Conservation (phyloP, 2,113 vertebrate genomes). For the Megatriorchis doriae region DNA sequence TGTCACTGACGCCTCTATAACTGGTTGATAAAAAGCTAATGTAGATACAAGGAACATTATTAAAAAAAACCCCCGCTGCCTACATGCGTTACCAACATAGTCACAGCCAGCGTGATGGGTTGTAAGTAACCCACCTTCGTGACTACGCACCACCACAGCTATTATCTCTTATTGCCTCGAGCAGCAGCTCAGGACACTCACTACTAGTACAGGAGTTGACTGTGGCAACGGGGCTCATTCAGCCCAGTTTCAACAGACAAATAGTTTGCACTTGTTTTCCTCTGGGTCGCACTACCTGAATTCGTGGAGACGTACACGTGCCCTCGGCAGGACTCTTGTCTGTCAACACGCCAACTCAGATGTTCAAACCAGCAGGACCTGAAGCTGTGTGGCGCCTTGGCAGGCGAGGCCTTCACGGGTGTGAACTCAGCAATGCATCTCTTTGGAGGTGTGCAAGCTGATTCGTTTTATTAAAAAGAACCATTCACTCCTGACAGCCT, state of each 20-base stretch:
- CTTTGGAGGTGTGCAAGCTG: not conserved
- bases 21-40: not conserved
- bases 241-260: not conserved
- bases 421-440: not conserved
- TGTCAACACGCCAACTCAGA: too few species aligned
- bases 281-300: not conserved
- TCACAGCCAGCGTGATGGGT: accelerated
- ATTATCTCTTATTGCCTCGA: not conserved
- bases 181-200: not conserved
- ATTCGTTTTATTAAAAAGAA: not conserved
- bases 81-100: not conserved
- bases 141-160: not conserved
- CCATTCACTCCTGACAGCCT: not conserved
- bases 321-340: not conserved
- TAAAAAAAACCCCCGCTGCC: not conserved
- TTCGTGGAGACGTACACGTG: not conserved
- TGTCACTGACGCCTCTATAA: not conserved
- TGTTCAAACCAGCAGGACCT: accelerated
- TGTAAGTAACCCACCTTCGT: not conserved
- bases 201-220: not conserved
- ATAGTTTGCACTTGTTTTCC: not conserved
- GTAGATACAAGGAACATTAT: not conserved
- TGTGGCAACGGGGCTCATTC: accelerated
- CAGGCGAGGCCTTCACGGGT: not conserved
- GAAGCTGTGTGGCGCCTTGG: accelerated